A percentile compares a stretch with the other conserved stretches of the same genome.
phyloP scores from a whole-genome alignment of 2,888 invertebrate genomes.

The Psococerastis gibbosa region DNA sequence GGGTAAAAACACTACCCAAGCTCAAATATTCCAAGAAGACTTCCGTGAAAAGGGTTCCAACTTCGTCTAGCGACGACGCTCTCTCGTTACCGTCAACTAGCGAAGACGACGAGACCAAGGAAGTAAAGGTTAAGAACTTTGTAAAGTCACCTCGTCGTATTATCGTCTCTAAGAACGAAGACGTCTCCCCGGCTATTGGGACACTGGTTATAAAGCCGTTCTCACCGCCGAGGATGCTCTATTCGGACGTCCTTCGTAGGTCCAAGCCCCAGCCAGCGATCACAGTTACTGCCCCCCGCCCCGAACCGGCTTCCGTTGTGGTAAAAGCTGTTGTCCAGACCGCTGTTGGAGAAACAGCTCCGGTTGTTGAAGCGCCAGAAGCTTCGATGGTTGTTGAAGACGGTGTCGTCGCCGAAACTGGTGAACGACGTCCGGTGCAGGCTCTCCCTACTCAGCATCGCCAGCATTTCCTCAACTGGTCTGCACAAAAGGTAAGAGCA shows the following conservation, averaged over 20 bases:
- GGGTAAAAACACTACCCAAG: neutral
- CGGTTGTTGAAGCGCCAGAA: neutral
- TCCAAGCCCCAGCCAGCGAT: slow-evolving; percentile 19
- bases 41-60: neutral
- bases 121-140: slow-evolving; percentile 4
- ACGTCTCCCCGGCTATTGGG: neutral
- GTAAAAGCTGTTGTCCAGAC: slow-evolving; percentile 18
- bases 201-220: neutral
- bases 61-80: slow-evolving; percentile 5
- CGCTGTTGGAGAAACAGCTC: slow-evolving; percentile 12
- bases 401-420: neutral
- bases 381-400: slow-evolving; percentile 1
- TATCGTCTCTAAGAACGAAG: neutral
- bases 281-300: slow-evolving; percentile 15
- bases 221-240: slow-evolving; percentile 1
- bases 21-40: slow-evolving; percentile 9
- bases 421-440: slow-evolving; percentile 10
- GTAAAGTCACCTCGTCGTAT: slow-evolving; percentile 3
- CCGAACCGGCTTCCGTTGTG: slow-evolving; percentile 12
- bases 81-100: neutral
- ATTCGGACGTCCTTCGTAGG: slow-evolving; percentile 12
- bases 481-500: slow-evolving; percentile 26
- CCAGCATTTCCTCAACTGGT: slow-evolving; percentile 20
- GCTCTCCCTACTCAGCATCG: slow-evolving; percentile 16
- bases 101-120: slow-evolving; percentile 4